Evolutionary conservation across 2,888 invertebrate species (phyloP).

Genomic region (Alloscopus bannaensis): DNA sequence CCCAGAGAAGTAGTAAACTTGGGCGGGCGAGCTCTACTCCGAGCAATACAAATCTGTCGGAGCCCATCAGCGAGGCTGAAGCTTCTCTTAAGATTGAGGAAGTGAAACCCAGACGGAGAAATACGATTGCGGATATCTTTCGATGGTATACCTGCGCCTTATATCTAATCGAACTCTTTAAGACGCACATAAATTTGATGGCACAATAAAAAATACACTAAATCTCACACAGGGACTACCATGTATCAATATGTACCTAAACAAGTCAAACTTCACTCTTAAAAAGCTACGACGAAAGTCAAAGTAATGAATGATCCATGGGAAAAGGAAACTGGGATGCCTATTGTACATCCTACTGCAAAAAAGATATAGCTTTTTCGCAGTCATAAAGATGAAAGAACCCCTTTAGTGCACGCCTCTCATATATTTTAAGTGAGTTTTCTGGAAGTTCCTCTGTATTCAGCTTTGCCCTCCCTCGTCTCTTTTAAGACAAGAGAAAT

Average conservation of each 20-base stretch:
- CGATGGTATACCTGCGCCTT: slow-evolving; percentile 69
- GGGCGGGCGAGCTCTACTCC: slow-evolving; percentile 66
- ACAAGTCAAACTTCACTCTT: too few relatives aligned
- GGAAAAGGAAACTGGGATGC: slow-evolving; percentile 2
- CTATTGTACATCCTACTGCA: too few relatives aligned
- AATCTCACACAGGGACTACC: slow-evolving; percentile 1
- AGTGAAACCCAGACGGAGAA: slow-evolving; percentile 70
- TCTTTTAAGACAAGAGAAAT: slow-evolving; percentile 23
- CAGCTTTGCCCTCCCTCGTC: neutral
- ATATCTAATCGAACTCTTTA: neutral
- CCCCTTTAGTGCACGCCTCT: neutral
- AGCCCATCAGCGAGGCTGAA: slow-evolving; percentile 62
- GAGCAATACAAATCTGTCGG: slow-evolving; percentile 69
- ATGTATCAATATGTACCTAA: slow-evolving; percentile 34
- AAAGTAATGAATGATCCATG: neutral
- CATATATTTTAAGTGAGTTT: slow-evolving; percentile 12
- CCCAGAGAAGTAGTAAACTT: slow-evolving; percentile 60
- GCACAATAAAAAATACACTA: slow-evolving; percentile 37
- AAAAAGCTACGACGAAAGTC: too few relatives aligned
- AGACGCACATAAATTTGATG: slow-evolving; percentile 14
- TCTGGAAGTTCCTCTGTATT: neutral
- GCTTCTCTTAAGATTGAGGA: slow-evolving; percentile 69
- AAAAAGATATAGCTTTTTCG: too few relatives aligned
- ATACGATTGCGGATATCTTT: slow-evolving; percentile 73
- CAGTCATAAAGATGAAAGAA: neutral